These are phyloP conservation scores for Hyaena hyaena DNA, from an alignment of 2,113 vertebrate species.

Conservation along the genomic window DNA sequence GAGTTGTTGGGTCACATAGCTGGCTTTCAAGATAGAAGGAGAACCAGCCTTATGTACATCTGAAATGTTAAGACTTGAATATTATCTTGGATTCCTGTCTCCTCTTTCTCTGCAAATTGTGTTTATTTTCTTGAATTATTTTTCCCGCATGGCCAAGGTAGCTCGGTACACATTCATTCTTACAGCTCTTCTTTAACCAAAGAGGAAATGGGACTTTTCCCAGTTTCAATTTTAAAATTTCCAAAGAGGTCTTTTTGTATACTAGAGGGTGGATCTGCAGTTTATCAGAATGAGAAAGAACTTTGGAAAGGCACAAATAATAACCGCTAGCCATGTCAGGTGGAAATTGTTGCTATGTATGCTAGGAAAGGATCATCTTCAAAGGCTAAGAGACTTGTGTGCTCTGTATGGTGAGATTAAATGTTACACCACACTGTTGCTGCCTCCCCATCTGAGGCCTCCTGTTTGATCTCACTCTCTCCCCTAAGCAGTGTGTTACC, in stretches of 20 bases:
- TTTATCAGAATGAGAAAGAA: slow-evolving; percentile 9
- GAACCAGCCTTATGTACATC: background rate
- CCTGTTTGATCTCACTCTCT: background rate
- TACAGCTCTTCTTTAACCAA: background rate
- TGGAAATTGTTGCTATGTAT: background rate
- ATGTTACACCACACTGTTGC: background rate
- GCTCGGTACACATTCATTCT: background rate
- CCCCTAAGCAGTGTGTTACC: background rate
- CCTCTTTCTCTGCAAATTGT: slow-evolving; percentile 28
- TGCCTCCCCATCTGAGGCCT: background rate
- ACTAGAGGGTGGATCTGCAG: background rate
- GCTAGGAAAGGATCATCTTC: background rate
- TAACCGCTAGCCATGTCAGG: background rate
- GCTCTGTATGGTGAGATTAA: background rate
- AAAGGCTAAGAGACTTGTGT: background rate
- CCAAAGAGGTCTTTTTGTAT: background rate
- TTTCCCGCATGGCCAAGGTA: background rate
- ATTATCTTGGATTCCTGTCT: background rate
- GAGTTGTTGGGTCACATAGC: slow-evolving; percentile 40
- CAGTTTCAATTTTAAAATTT: slow-evolving; percentile 18
- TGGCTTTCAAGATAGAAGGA: slow-evolving; percentile 27
- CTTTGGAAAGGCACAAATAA: background rate
- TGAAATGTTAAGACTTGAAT: background rate
- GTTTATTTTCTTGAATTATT: slow-evolving; percentile 34
- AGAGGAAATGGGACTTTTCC: background rate